Percentiles rank a stretch among this genome's conserved stretches.
These are phyloP conservation scores for Pachyseris speciosa DNA, from an alignment of 64 coral and sea anemone genomes.

Conservation along the genomic window DNA sequence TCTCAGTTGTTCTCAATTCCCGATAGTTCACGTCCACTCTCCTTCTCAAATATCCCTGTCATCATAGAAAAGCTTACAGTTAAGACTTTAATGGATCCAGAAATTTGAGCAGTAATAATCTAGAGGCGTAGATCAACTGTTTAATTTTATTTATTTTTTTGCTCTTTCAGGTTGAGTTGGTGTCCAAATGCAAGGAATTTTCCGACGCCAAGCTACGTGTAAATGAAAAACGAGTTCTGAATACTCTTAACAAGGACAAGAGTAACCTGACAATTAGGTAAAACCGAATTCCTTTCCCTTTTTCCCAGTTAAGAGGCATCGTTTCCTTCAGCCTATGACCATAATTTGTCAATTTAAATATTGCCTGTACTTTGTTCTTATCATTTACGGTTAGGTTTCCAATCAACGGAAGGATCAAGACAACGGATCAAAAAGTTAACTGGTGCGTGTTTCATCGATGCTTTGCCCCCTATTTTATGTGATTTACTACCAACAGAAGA, in stretches of 20 bases:
- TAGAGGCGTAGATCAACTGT: not conserved
- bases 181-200: slow-evolving; percentile 97
- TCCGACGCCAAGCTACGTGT: slow-evolving; percentile 88
- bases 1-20: no score
- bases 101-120: no score
- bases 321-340: no score
- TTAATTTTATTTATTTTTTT: not conserved
- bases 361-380: not conserved
- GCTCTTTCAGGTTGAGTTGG: slow-evolving; percentile 68
- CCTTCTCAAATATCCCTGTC: no score
- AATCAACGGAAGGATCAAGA: slow-evolving; percentile 90
- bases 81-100: no score
- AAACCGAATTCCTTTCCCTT: not conserved
- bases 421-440: slow-evolving; percentile 96
- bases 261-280: slow-evolving; percentile 89
- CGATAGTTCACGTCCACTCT: no score
- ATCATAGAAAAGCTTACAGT: no score
- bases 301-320: not conserved
- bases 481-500: not conserved
- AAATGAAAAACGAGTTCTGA: slow-evolving; percentile 89
- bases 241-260: slow-evolving; percentile 97
- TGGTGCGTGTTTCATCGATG: slow-evolving; percentile 39
- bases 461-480: not conserved
- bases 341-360: not conserved
- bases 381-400: slow-evolving; percentile 74